Conservation (phyloP, 2,797 vertebrate species). For the Orientallactaga sibirica region DNA sequence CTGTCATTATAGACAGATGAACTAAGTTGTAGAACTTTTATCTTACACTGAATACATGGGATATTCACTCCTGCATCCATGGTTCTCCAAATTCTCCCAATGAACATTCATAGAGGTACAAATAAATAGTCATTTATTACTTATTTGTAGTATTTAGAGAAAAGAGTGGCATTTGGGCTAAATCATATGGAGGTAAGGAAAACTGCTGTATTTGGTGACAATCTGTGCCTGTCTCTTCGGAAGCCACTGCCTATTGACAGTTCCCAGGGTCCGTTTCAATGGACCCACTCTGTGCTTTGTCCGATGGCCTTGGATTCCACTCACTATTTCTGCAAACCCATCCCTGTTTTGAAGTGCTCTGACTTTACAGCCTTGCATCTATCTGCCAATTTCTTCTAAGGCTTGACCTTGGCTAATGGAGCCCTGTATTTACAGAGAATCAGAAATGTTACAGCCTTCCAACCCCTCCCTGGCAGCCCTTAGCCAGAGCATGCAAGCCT, state of each 20-base stretch:
- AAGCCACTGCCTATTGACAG: neutral
- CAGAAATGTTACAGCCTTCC: neutral
- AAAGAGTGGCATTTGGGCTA: neutral
- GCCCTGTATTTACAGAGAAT: no score
- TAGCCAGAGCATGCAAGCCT: neutral
- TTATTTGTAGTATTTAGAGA: neutral
- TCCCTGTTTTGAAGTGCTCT: neutral
- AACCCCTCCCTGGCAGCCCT: neutral
- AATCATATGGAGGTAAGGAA: neutral
- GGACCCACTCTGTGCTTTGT: accelerated
- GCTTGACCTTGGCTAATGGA: neutral
- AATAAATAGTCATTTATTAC: neutral
- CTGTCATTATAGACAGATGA: neutral
- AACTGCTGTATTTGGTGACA: neutral
- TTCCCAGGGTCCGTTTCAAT: neutral
- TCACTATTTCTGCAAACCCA: neutral
- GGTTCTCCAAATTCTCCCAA: accelerated
- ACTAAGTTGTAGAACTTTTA: neutral
- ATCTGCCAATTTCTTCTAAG: neutral
- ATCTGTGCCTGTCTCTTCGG: neutral
- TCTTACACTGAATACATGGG: neutral
- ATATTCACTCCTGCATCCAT: no score
- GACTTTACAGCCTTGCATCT: neutral
- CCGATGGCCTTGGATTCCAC: neutral
- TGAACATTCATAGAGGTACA: neutral